phyloP scores from a whole-genome alignment of 35 echinoderm and acorn worm genomes.

The Apostichopus japonicus region DNA sequence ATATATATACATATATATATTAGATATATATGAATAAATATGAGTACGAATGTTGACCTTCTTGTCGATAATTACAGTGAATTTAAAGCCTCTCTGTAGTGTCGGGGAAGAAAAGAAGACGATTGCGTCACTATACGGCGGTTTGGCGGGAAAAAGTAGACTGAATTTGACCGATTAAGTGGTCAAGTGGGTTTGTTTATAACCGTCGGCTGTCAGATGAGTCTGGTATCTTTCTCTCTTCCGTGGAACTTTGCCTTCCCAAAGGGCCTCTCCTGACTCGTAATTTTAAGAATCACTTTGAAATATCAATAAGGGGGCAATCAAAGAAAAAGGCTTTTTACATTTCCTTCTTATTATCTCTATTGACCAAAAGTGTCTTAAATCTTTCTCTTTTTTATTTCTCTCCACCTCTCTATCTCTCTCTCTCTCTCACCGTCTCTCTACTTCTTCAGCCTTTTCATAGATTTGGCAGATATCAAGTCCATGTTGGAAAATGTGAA shows the following conservation, averaged over 20 bases:
- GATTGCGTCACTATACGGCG: not conserved
- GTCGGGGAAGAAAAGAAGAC: too few relatives aligned
- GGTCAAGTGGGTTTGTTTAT: conserved; percentile 2
- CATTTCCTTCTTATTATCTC: not conserved
- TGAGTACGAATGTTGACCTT: too few relatives aligned
- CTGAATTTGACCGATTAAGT: not conserved
- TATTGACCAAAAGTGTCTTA: conserved; percentile 23
- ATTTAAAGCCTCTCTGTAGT: too few relatives aligned
- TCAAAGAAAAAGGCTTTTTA: conserved; percentile 19
- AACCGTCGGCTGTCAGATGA: not conserved
- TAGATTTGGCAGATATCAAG: too few relatives aligned
- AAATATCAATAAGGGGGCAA: conserved; percentile 23
- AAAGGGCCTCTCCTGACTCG: not conserved
- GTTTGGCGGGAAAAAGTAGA: not conserved
- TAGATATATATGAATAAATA: too few relatives aligned
- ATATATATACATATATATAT: too few relatives aligned
- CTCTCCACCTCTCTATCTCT: not conserved
- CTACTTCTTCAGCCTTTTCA: too few relatives aligned
- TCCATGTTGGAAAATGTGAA: too few relatives aligned
- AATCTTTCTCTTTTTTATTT: conserved; percentile 5
- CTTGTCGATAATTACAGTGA: too few relatives aligned
- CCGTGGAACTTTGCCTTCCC: not conserved
- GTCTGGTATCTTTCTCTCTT: not conserved
- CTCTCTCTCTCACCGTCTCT: not conserved
- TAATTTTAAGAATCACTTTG: conserved; percentile 21